A percentile compares a stretch with the other conserved stretches of the same genome.
phyloP scores from a whole-genome alignment of 2,888 invertebrate genomes.

The Machimus rusticus region DNA sequence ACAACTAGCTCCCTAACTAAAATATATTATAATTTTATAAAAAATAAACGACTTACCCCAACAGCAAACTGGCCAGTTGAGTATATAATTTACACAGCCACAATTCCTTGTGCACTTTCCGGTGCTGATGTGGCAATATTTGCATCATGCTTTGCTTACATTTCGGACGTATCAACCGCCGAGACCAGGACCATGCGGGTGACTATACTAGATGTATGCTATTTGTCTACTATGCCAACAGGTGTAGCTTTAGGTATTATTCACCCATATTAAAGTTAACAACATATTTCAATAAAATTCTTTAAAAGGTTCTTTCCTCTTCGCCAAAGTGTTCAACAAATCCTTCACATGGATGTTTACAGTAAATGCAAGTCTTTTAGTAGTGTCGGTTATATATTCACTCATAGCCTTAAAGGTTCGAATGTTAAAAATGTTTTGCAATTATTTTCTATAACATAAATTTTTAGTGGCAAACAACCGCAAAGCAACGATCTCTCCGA shows the following conservation, averaged over 20 bases:
- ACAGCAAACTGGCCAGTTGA: conserved; percentile 72
- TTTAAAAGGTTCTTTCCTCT: conserved; percentile 72
- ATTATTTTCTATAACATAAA: neutral
- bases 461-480: conserved; percentile 71
- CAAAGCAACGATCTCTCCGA: conserved; percentile 69
- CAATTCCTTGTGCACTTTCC: conserved; percentile 77
- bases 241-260: conserved; percentile 77
- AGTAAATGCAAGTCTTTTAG: conserved; percentile 72
- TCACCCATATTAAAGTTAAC: neutral
- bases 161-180: conserved; percentile 77
- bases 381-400: conserved; percentile 71
- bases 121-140: conserved; percentile 84
- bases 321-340: conserved; percentile 67
- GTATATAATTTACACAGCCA: conserved; percentile 77
- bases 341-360: conserved; percentile 79
- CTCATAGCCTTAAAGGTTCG: conserved; percentile 67
- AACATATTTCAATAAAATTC: neutral
- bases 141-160: conserved; percentile 79
- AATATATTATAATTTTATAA: neutral
- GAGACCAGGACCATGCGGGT: conserved; percentile 79
- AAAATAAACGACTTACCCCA: neutral
- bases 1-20: too few species aligned
- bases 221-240: conserved; percentile 82
- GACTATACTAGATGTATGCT: conserved; percentile 81
- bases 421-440: neutral